Conservation (phyloP, 2,888 invertebrate species). For the Ditula angustiorana region DNA sequence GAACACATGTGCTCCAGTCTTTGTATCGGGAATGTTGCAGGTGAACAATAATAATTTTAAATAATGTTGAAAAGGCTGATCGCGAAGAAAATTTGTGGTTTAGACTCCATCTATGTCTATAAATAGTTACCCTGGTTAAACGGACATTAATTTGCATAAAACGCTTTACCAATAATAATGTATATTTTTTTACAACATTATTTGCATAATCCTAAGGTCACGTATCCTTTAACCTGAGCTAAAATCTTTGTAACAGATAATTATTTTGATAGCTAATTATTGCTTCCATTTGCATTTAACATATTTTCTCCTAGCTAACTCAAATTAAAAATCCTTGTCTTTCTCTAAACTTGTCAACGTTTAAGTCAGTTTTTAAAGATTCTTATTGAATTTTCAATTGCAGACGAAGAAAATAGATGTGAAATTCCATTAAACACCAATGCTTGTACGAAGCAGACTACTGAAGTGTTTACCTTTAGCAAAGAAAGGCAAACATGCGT, state of each 20-base stretch:
- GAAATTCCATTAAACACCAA: constrained; percentile 5
- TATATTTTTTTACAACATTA: too few species aligned
- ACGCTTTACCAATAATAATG: too few species aligned
- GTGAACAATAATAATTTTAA: neutral
- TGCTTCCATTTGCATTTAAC: too few species aligned
- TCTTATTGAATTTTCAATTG: neutral
- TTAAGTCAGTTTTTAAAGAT: neutral
- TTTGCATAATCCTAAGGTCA: too few species aligned
- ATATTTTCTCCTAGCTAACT: too few species aligned
- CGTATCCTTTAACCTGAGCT: too few species aligned
- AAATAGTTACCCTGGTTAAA: too few species aligned
- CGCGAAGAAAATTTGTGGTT: neutral
- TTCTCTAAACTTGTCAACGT: neutral
- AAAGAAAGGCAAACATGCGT: neutral
- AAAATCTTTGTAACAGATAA: too few species aligned
- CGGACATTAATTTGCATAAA: too few species aligned
- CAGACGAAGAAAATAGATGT: neutral
- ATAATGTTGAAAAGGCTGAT: neutral
- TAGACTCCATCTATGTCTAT: neutral
- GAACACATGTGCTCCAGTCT: neutral
- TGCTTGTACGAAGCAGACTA: neutral
- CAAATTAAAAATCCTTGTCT: too few species aligned
- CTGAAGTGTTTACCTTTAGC: constrained; percentile 19
- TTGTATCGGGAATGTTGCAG: neutral
- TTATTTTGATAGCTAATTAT: too few species aligned